These are phyloP conservation scores for Rosalia funebris DNA, from an alignment of 2,888 invertebrate species.

Conservation along the genomic window DNA sequence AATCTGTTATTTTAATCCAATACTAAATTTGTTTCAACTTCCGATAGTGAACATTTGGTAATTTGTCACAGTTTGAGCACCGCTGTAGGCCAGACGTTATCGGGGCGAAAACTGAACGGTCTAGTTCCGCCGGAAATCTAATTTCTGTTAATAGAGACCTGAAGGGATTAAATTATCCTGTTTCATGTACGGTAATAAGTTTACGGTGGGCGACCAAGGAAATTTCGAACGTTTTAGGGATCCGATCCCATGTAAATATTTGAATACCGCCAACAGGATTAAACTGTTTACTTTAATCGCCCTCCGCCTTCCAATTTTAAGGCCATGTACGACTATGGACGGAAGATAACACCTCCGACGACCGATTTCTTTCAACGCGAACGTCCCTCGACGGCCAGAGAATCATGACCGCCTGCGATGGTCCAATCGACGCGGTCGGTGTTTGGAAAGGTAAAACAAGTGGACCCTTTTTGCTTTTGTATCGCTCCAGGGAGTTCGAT, in stretches of 20 bases:
- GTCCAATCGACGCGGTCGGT: background rate
- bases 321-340: background rate
- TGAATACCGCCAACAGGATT: slow-evolving; percentile 36
- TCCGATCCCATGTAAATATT: slow-evolving; percentile 40
- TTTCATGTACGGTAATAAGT: slow-evolving; percentile 39
- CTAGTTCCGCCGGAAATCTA: slow-evolving; percentile 36
- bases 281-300: slow-evolving; percentile 39
- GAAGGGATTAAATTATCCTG: slow-evolving; percentile 36
- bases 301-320: slow-evolving; percentile 20
- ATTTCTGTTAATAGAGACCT: slow-evolving; percentile 37
- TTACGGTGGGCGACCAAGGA: slow-evolving; percentile 31
- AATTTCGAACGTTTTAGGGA: slow-evolving; percentile 31
- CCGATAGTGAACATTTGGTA: no score
- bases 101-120: no score
- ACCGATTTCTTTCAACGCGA: slow-evolving; percentile 15
- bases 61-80: no score
- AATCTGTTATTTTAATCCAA: no score
- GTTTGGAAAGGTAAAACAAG: slow-evolving; percentile 14
- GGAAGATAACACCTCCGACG: slow-evolving; percentile 5
- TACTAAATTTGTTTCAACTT: no score
- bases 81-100: no score
- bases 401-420: background rate
- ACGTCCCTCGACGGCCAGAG: background rate
- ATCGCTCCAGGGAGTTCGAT: background rate
- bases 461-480: background rate